Evolutionary conservation across 2,888 invertebrate genomes (phyloP).

Genomic region (Mesoligia furuncula): DNA sequence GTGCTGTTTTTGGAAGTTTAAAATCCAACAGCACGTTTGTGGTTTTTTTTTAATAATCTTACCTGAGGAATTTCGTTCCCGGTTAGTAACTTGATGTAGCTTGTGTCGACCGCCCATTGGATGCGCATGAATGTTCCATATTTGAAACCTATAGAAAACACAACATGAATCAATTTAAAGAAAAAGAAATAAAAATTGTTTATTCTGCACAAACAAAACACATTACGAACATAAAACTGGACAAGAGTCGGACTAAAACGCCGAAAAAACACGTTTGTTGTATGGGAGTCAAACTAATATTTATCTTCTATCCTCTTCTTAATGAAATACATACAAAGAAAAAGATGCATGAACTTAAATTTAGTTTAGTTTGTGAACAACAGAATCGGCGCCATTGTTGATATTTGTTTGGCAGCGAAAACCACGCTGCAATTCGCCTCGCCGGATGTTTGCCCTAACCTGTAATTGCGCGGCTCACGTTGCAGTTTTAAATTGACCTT

Average conservation of each 20-base stretch:
- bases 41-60: constrained; percentile 13
- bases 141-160: constrained; percentile 70
- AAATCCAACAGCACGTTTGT: neutral
- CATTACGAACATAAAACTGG: too few species aligned
- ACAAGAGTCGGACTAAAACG: too few species aligned
- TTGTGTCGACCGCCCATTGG: constrained; percentile 91
- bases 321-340: too few species aligned
- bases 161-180: neutral
- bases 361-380: too few species aligned
- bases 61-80: constrained; percentile 72
- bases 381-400: too few species aligned
- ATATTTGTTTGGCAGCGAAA: neutral
- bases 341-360: too few species aligned
- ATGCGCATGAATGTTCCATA: constrained; percentile 88
- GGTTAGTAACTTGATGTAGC: constrained; percentile 83
- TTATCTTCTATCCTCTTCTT: too few species aligned
- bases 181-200: neutral
- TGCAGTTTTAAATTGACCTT: constrained; percentile 6
- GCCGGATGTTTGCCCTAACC: neutral
- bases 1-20: neutral
- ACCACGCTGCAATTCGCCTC: neutral
- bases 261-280: too few species aligned
- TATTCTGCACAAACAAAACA: too few species aligned
- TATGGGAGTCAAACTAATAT: too few species aligned
- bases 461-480: neutral